A percentile compares a stretch with the other conserved stretches of the same genome.
phyloP scores from a whole-genome alignment of 2,888 invertebrate species.

The Chromoteleia sp. region DNA sequence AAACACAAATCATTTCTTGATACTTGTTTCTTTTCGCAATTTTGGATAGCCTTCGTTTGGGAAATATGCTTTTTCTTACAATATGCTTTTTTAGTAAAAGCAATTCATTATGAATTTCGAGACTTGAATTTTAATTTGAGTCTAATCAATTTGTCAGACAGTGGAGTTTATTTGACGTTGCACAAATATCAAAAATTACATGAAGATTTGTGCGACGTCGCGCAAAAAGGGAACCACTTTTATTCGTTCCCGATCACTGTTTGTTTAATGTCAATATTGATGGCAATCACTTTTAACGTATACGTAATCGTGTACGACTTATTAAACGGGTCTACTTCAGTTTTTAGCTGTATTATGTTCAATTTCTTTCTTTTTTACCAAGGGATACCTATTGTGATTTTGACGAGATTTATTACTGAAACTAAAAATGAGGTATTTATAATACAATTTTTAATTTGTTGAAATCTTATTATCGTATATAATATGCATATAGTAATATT shows the following conservation, averaged over 20 bases:
- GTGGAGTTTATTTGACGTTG: background rate
- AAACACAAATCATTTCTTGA: background rate
- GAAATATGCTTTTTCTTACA: slow-evolving; percentile 2
- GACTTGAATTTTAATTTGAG: slow-evolving; percentile 9
- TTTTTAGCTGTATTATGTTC: too few species aligned
- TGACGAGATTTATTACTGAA: slow-evolving; percentile 11
- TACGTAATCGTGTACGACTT: too few species aligned
- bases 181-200: background rate
- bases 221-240: background rate
- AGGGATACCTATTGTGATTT: slow-evolving; percentile 1
- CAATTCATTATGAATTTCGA: slow-evolving; percentile 4
- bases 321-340: too few species aligned
- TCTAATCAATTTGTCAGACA: background rate
- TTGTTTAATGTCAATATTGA: background rate
- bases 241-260: slow-evolving; percentile 11
- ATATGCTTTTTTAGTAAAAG: background rate
- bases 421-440: slow-evolving; percentile 17
- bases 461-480: too few species aligned
- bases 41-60: background rate
- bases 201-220: background rate
- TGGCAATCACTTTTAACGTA: slow-evolving; percentile 19
- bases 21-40: slow-evolving; percentile 1
- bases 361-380: background rate
- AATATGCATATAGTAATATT: too few species aligned
- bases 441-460: too few species aligned